Percentiles rank a stretch among this genome's conserved stretches.
Evolutionary conservation across 1,140 invertebrate genomes (phyloP).

Genomic region (Diabrotica undecimpunctata): DNA sequence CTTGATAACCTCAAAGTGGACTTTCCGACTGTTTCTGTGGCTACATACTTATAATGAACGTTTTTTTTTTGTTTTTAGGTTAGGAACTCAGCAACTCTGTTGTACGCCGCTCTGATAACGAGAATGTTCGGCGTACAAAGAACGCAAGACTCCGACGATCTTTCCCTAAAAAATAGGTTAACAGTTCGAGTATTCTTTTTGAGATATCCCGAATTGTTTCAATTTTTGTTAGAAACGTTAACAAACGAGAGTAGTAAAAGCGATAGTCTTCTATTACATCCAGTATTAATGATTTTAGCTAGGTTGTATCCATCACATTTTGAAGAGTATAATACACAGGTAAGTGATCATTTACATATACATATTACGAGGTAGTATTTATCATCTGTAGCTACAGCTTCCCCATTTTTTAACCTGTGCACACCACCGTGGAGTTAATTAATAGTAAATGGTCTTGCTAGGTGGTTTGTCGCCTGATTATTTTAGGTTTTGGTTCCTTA

Average conservation of each 20-base stretch:
- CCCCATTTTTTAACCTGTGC: no score
- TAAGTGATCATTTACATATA: constrained; percentile 36
- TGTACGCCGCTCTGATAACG: constrained; percentile 81
- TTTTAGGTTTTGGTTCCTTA: no score
- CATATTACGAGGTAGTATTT: neutral
- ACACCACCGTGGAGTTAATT: no score
- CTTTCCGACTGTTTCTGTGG: no score
- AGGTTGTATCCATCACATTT: constrained; percentile 69
- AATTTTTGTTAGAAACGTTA: constrained; percentile 71
- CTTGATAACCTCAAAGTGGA: no score
- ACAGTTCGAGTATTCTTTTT: constrained; percentile 79
- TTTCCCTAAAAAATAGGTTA: constrained; percentile 73
- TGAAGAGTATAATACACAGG: constrained; percentile 61
- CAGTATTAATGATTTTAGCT: constrained; percentile 73
- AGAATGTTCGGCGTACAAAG: constrained; percentile 87
- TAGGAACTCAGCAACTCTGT: constrained; percentile 81
- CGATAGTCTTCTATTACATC: constrained; percentile 59
- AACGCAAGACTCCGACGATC: constrained; percentile 66
- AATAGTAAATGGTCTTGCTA: no score
- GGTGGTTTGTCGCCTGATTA: no score
- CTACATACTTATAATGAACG: no score
- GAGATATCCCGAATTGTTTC: constrained; percentile 73
- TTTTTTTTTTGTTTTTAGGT: constrained; percentile 51
- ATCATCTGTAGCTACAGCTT: neutral
- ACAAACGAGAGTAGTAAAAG: constrained; percentile 49